phyloP scores from a whole-genome alignment of 2,113 vertebrate genomes.

The Urocolius indicus region DNA sequence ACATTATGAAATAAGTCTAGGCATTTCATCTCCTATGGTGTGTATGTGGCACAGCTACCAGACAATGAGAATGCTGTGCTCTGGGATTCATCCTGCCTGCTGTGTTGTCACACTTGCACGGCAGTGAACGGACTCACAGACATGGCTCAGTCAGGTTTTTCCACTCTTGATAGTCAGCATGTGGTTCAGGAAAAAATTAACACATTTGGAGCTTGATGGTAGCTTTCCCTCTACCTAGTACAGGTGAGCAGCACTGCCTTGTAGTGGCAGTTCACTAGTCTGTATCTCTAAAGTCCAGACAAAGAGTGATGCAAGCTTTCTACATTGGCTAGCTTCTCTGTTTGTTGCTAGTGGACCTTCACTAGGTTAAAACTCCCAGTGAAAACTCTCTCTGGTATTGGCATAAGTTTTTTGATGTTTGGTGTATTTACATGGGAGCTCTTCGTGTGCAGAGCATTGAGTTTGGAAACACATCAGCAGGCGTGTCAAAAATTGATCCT shows the following conservation, averaged over 20 bases:
- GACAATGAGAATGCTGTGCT: fast-evolving
- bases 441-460: background rate
- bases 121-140: background rate
- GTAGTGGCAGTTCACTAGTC: background rate
- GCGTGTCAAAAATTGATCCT: background rate
- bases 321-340: background rate
- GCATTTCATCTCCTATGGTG: background rate
- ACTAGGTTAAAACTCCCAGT: background rate
- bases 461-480: background rate
- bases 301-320: background rate
- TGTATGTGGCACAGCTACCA: background rate
- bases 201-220: background rate
- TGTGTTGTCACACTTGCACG: background rate
- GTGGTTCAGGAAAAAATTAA: background rate
- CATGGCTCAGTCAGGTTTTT: background rate
- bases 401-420: background rate
- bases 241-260: background rate
- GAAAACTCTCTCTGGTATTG: background rate
- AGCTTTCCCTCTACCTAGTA: fast-evolving
- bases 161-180: background rate
- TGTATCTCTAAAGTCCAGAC: background rate
- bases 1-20: background rate
- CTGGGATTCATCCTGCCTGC: background rate
- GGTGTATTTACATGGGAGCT: background rate
- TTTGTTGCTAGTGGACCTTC: background rate